Conservation (phyloP, 2,113 vertebrate species). For the Clarias magur region DNA sequence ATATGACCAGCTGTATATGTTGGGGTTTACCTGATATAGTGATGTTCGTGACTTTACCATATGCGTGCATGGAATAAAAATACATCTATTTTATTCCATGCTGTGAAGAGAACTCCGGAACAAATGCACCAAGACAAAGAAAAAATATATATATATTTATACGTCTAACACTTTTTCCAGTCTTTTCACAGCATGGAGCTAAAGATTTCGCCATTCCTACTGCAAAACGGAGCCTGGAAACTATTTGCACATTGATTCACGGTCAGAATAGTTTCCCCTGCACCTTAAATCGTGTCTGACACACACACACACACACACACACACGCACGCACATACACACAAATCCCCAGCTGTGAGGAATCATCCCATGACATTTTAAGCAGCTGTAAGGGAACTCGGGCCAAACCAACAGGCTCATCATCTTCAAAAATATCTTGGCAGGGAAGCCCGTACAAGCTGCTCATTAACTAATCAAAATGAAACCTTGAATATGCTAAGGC, state of each 20-base stretch:
- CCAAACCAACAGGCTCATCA: constrained; percentile 25
- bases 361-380: constrained; percentile 44
- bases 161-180: background rate
- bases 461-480: background rate
- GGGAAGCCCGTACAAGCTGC: background rate
- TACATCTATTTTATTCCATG: background rate
- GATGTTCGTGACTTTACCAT: background rate
- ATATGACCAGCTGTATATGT: background rate
- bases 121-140: background rate
- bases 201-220: background rate
- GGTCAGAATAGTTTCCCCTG: constrained; percentile 21
- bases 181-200: background rate
- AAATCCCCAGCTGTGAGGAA: constrained; percentile 34
- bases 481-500: background rate
- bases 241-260: constrained; percentile 7
- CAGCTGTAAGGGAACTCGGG: constrained; percentile 28
- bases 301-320: constrained; percentile 1
- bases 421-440: constrained; percentile 10
- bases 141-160: too few relatives aligned
- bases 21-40: background rate
- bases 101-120: background rate
- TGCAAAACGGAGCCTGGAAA: constrained; percentile 13
- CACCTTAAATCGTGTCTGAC: constrained; percentile 15
- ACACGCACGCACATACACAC: constrained; percentile 2
- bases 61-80: background rate